Evolutionary conservation across 2,888 invertebrate species (phyloP).

Genomic region (Caenorhabditis sp.): DNA sequence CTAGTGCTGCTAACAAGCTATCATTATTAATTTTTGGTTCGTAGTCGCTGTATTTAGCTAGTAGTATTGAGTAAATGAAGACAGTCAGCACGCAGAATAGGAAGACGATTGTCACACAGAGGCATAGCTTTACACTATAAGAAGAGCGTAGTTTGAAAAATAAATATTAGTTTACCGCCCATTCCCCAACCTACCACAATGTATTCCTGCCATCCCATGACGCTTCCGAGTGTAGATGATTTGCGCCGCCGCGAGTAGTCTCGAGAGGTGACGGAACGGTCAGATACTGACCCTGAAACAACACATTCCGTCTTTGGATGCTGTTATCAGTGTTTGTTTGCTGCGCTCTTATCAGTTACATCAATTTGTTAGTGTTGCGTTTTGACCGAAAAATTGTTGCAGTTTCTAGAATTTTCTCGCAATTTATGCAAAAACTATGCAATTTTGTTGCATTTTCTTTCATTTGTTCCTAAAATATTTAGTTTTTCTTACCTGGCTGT

Average conservation of each 20-base stretch:
- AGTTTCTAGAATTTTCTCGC: constrained; percentile 8
- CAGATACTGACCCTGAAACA: constrained; percentile 63
- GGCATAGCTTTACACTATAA: constrained; percentile 54
- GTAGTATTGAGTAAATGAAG: constrained; percentile 48
- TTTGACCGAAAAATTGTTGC: constrained; percentile 7
- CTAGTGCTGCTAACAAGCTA: constrained; percentile 24
- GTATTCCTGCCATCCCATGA: constrained; percentile 36
- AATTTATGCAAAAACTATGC: neutral
- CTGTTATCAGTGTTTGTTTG: constrained; percentile 44
- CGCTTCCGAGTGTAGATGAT: constrained; percentile 22
- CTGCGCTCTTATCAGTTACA: constrained; percentile 34
- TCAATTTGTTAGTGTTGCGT: constrained; percentile 2
- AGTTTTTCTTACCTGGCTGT: constrained; percentile 30
- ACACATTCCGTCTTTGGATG: constrained; percentile 39
- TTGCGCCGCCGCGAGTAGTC: constrained; percentile 34
- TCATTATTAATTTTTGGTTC: constrained; percentile 40
- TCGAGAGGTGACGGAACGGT: constrained; percentile 58
- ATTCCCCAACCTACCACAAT: constrained; percentile 24
- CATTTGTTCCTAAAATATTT: neutral
- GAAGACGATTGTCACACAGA: constrained; percentile 37
- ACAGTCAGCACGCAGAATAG: constrained; percentile 52
- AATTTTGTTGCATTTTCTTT: neutral
- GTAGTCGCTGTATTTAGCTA: constrained; percentile 43
- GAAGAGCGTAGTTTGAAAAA: neutral
- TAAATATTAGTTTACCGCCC: neutral